Base-by-base conservation (phyloP, 1,140 invertebrate genomes). In the Dysdera silvatica region DNA sequence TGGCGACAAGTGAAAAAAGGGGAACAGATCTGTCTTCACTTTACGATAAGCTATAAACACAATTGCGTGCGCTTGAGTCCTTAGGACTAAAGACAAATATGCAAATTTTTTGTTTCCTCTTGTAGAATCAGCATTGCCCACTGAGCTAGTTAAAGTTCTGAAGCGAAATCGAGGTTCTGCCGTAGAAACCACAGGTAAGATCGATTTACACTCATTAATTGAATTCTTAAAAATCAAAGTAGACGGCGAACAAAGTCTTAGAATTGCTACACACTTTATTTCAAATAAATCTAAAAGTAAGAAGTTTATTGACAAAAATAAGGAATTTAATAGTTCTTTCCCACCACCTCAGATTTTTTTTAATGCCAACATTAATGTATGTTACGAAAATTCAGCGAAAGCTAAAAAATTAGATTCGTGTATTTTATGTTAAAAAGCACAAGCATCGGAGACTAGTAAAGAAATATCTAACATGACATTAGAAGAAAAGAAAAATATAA, bases 341-440 rank as follows among this genome's bases (percentile, higher is more conserved):
- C 7, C 53, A 33, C 28, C 37, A 41, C 35, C 53, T 28, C 31
- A 28, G 40, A 40, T 41, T 26, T 41, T 56, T 16, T n/a, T 56
- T 41, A 41, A 16, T 43, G 23, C 33, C n/a, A 56, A 56, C 31
- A 28, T 20, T 16, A 56, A 37, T 5, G 8, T 10, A 41, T 28
- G 43, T 56, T 20, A 35, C 24, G 0, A 33, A 10, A 40, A 56
- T 56, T 40, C 16, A 40, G 26, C 18, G 18, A 56, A 43, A 43
- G 3, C 8, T 6, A 41, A 28, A 20, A 56, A 41, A 40, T 6
- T 40, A 43, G 29, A 54, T 4, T 10, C 8, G 8, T 56, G 53
- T 18, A 56, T 41, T 33, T 56, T 56, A 41, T 56, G 53, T 56
- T 24, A 56, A 16, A 56, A 41, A 29, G n/a, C 23, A 23, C 53